Base-by-base conservation (phyloP, 2,888 invertebrate genomes). In the Protodeltote pygarga region DNA sequence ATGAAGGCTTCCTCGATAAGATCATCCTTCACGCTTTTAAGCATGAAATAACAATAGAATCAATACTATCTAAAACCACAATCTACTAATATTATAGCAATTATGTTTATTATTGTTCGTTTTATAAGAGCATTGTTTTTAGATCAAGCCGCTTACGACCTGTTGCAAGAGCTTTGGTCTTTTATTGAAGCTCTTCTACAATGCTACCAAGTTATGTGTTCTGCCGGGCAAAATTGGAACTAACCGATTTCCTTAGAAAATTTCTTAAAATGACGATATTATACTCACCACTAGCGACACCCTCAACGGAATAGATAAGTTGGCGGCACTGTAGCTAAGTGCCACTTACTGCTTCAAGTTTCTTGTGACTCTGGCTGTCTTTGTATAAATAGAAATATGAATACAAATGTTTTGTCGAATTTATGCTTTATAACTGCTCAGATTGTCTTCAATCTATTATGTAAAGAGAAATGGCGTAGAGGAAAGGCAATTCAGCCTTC, bases 1-100 rank as follows among this genome's bases (percentile, higher is more conserved):
- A 15, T 11, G 14, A 8, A 14, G 33, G 15, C n/a, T 24, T n/a
- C 21, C 9, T 16, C 6, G 41, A 49, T 46, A 53, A 23, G 8
- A 24, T 48, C 32, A 17, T 50, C 29, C 11, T 10, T 39, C 19
- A 23, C 24, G 35, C 35, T 40, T 45, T 19, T 37, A 29, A 34
- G 29, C 17, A 44, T n/a, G 47, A 45, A 61, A 34, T 44, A 33
- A 51, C 67, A 66, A 62, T 48, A 13, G 13, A 16, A 31, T 38
- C 23, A 67, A 62, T 64, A 38, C 6, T 10, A 64, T 64, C 64
- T 44, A 16, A 17, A 48, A 25, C 3, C 67, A 64, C 63, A 64
- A 64, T 49, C 63, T 40, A 44, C n/a, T 47, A 15, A 28, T 32
- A 45, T 11, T 29, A 32, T 55, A 34, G 44, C 38, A 20, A 35